These are phyloP conservation scores for Prunella himalayana DNA, from an alignment of 2,113 vertebrate genomes.

Conservation along the genomic window DNA sequence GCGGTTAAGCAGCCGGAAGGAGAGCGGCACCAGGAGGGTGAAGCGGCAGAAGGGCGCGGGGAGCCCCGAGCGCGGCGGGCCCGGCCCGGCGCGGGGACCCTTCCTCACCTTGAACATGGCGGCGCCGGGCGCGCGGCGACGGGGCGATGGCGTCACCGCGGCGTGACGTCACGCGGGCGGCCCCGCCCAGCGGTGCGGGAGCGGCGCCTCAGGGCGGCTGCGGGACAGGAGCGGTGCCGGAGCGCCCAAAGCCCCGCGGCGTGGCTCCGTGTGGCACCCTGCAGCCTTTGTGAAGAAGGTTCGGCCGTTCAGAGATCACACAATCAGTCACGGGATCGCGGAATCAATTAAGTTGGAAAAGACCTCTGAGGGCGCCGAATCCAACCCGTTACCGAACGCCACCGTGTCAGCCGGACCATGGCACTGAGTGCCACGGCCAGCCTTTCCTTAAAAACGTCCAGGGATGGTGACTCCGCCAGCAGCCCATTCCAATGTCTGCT, in stretches of 20 bases:
- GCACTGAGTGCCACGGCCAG: background rate
- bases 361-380: background rate
- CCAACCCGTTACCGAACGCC: background rate
- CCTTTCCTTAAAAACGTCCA: background rate
- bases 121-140: background rate
- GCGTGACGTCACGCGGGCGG: background rate
- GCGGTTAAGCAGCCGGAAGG: background rate
- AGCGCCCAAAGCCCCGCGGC: no score
- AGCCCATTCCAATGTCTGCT: background rate
- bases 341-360: background rate
- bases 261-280: accelerated
- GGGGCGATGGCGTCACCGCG: background rate
- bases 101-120: conserved; percentile 73
- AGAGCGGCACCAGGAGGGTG: accelerated
- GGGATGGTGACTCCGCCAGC: background rate
- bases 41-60: background rate
- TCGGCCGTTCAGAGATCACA: background rate
- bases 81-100: background rate
- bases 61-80: background rate
- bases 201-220: accelerated
- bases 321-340: no score
- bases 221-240: accelerated
- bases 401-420: accelerated
- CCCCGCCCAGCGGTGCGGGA: background rate
- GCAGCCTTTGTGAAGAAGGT: background rate